Percentiles rank a stretch among this genome's conserved stretches.
Evolutionary conservation across 2,113 vertebrate species (phyloP).

Genomic region (Orientallactaga bullata): DNA sequence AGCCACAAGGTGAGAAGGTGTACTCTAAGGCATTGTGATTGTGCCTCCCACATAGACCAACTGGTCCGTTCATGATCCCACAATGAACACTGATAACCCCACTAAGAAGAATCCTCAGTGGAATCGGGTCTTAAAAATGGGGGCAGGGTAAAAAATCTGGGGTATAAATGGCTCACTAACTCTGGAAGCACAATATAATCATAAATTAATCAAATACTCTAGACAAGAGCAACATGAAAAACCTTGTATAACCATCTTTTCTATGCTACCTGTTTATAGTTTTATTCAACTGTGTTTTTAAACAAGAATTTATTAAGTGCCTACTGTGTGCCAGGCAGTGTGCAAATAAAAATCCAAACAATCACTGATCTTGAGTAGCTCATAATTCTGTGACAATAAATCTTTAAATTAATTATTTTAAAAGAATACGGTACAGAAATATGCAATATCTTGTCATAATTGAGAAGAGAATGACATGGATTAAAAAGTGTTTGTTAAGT

Average conservation of each 20-base stretch:
- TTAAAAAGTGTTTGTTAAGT: constrained; percentile 5
- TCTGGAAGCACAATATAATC: neutral
- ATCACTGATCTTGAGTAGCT: neutral
- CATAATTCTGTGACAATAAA: neutral
- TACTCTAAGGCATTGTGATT: no score
- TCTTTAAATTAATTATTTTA: neutral
- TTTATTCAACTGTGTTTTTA: neutral
- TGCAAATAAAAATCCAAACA: constrained; percentile 9
- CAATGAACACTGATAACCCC: no score
- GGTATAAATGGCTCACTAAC: neutral
- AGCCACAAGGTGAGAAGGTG: no score
- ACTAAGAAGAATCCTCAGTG: no score
- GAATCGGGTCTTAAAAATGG: no score
- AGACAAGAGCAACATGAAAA: neutral
- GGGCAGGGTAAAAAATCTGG: neutral
- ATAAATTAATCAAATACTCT: neutral
- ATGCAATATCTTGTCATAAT: neutral
- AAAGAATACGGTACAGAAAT: neutral
- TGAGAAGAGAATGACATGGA: constrained; percentile 7
- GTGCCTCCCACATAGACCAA: no score
- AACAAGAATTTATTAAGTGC: neutral
- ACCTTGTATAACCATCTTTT: neutral
- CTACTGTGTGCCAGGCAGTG: neutral
- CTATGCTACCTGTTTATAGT: neutral
- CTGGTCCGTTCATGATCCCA: no score